Evolutionary conservation across 1,140 invertebrate genomes (phyloP).

Genomic region (Linepithema humile): DNA sequence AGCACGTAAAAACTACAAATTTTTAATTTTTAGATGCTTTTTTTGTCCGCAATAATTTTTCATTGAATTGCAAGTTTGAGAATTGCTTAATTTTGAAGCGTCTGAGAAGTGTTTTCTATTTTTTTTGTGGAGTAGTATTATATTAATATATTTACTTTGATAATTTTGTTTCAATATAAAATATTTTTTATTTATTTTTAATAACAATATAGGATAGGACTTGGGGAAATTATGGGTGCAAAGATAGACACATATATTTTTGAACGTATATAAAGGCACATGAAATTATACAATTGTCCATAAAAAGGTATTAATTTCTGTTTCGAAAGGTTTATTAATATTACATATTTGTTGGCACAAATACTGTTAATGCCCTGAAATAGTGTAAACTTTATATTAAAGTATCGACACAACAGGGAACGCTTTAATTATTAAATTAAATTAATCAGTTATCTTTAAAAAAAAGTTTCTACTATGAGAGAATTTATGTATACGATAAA

Average conservation of each 20-base stretch:
- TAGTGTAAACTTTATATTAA: constrained; percentile 37
- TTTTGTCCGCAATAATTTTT: no score
- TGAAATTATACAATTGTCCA: neutral
- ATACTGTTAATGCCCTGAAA: constrained; percentile 71
- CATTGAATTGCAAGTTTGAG: no score
- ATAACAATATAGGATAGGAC: neutral
- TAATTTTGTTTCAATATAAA: no score
- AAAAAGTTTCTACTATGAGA: neutral
- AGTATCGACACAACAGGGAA: neutral
- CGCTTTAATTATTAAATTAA: neutral
- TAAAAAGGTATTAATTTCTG: constrained; percentile 48
- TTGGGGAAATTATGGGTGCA: neutral
- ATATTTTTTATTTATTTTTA: neutral
- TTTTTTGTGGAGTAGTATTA: neutral
- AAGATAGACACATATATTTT: neutral
- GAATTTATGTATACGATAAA: constrained; percentile 2
- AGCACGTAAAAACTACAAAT: no score
- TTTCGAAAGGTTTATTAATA: constrained; percentile 72
- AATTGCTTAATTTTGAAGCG: no score
- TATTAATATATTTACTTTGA: neutral
- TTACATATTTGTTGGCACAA: constrained; percentile 72
- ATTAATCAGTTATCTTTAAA: neutral
- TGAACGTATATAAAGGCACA: neutral
- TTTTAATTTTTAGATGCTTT: no score
- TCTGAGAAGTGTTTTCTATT: no score